A percentile compares a stretch with the other conserved stretches of the same genome.
Conservation (phyloP, 1,140 invertebrate genomes). For the Phocides pigmalion region DNA sequence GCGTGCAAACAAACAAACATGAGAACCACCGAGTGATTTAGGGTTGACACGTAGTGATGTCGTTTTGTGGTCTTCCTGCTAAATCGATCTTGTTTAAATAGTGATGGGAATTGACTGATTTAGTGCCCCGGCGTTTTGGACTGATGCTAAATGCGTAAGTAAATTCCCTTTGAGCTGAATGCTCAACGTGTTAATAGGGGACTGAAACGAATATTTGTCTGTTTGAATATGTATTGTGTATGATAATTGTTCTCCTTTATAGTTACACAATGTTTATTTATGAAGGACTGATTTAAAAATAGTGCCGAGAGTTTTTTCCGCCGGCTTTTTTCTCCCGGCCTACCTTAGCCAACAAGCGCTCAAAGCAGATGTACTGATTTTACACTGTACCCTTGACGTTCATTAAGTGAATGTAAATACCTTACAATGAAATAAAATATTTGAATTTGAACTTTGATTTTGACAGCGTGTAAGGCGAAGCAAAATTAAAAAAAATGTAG, state of each 20-base stretch:
- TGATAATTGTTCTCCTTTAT: neutral
- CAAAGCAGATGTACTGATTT: too few relatives aligned
- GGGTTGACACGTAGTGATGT: slow-evolving; percentile 40
- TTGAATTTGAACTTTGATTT: too few relatives aligned
- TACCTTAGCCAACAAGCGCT: too few relatives aligned
- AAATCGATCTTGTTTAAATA: slow-evolving; percentile 62
- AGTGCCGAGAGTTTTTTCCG: too few relatives aligned
- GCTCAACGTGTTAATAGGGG: slow-evolving; percentile 32
- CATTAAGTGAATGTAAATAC: too few relatives aligned
- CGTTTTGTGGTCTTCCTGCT: slow-evolving; percentile 44
- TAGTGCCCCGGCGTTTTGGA: slow-evolving; percentile 33
- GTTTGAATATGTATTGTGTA: slow-evolving; percentile 1
- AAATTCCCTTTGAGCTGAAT: slow-evolving; percentile 20
- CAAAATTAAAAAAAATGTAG: too few relatives aligned
- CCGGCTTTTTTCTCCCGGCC: too few relatives aligned
- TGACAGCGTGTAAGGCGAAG: too few relatives aligned
- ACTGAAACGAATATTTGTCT: slow-evolving; percentile 30
- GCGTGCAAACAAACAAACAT: slow-evolving; percentile 45
- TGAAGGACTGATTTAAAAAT: too few relatives aligned
- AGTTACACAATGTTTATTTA: too few relatives aligned
- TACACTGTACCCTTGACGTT: too few relatives aligned
- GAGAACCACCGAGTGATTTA: slow-evolving; percentile 65
- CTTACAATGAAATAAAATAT: too few relatives aligned
- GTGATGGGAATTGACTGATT: slow-evolving; percentile 62
- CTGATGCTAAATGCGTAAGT: slow-evolving; percentile 25